Base-by-base conservation (phyloP, 2,797 vertebrate genomes). In the Helarctos malayanus region DNA sequence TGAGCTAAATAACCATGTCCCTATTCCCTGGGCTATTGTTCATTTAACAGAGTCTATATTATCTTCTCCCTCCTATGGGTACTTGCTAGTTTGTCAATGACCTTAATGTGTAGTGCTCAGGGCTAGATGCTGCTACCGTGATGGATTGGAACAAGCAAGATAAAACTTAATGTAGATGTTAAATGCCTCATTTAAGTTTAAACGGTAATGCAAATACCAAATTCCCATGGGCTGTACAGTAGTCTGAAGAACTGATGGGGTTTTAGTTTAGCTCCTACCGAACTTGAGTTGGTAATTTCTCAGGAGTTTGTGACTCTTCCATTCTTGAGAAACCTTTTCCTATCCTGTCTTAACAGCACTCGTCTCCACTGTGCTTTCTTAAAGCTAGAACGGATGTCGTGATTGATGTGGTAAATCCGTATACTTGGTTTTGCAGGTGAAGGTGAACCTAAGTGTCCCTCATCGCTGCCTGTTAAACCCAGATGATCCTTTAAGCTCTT, bases 101-200 rank as follows among this genome's bases (percentile, higher is more conserved):
- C n/a, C 38, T 41, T 92, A 27, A 21, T 45, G 15, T 45, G 15
- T 63, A 61, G 18, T 29, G 56, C 56, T 95, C 38, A 25, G 12
- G 59, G 52, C 2, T 35, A 47, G 13, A 45, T 54, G 0, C 56
- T 29, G 23, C 71, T 85, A 71, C 80, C 69, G 52, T 41, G 38
- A 59, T 89, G 47, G 21, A 27, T 61, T 25, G n/a, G 7, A 85
- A 73, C 29, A 92, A 41, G 63, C 38, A 87, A 87, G 57, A 80
- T 87, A 41, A 92, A 95, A 90, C 54, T 82, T 69, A 93, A 83
- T 52, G 80, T 63, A 91, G 89, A 35, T 3, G 13, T 69, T 45
- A 68, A 69, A 21, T 76, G 76, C 41, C 84, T 97, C 63, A 59
- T 90, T 94, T 80, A 88, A 63, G 88, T 87, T 68, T 69, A 83